Evolutionary conservation across 2,113 vertebrate species (phyloP), one percentile per base, ranked within the genome.

Genomic region (Tautogolabrus adspersus): DNA sequence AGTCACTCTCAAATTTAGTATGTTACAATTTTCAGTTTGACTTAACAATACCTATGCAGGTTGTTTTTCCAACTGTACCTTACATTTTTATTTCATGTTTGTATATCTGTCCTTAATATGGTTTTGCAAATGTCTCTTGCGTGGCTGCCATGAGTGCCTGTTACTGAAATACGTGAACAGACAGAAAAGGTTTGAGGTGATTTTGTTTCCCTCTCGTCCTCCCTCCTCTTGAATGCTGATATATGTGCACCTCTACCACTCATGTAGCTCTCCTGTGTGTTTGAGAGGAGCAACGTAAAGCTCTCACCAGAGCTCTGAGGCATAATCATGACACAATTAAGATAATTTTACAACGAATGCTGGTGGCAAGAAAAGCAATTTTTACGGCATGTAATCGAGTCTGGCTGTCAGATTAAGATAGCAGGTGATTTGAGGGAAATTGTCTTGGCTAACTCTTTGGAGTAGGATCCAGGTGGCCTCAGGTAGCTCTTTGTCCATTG

Each of bases 331-430:
- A 91, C 91, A 95, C 93, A 95, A 95, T 95, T 95, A 95, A 95
- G 94, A 95, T 95, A 94, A 95, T 95, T 95, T 95, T 79, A 82
- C 89, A 85, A 93, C 84, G 83, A 94, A 87, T 89, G 95, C 95
- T 95, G 87, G 92, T 95, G 94, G 94, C 94, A 82, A 95, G 91
- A 94, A 94, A 95, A 95, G 93, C 93, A 93, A 95, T 95, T 95
- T 95, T 90, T 90, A 92, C 83, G 88, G 87, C 89, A 90, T 92
- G 92, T 94, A 95, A 95, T 94, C 92, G 89, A 93, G 92, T 86
- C 93, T 90, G 92, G 91, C 94, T 95, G 94, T 95, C 94, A 95
- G 94, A 95, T 95, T 94, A 95, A 95, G 95, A 95, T 95, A 94
- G 90, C 93, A 91, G 87, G 86, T 94, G 94, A 95, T 94, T 95